Base-by-base conservation (phyloP, 2,113 vertebrate genomes). In the Stegastes partitus region DNA sequence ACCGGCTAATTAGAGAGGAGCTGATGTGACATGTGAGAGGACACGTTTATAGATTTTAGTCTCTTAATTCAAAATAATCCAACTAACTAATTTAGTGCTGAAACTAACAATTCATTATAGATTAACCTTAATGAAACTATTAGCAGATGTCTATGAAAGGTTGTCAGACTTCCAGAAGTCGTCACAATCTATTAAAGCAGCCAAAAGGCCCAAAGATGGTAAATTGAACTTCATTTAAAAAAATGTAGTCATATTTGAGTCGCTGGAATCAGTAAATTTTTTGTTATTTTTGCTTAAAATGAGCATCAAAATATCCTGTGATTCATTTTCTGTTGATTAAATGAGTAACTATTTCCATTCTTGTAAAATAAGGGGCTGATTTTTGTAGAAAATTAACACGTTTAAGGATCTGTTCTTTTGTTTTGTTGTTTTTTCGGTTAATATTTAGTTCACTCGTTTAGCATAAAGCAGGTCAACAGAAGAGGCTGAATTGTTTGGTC, bases 1-100 rank as follows among this genome's bases (percentile, higher is more conserved):
- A 71, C 57, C 79, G 74, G 77, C 67, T 62, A 22, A 53, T 76
- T 75, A 68, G 58, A 79, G 82, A 82, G 12, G 39, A 63, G 66
- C 34, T 39, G 18, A 56, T 61, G 56, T 22, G 8, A 14, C 21
- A 14, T 37, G 4, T 47, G 47, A 67, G 39, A 23, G 44, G 45
- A 44, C 14, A 74, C 26, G 50, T 67, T 49, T 2, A 61, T 77
- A 73, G 31, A 26, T 50, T 64, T 59, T 78, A 64, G 47, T 50
- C 10, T 64, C 18, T 58, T 77, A 61, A 67, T 61, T 68, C 49
- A 9, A 28, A 31, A 61, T 65, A 61, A 56, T 68, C 47, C 25
- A 18, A 6, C 42, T 53, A 21, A 67, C 5, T 70, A 28, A 70
- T 47, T 59, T 61, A 45, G 65, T 25, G 15, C 0, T 4, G 9